Conservation (phyloP, 2,113 vertebrate genomes). For the Oreochromis aureus region DNA sequence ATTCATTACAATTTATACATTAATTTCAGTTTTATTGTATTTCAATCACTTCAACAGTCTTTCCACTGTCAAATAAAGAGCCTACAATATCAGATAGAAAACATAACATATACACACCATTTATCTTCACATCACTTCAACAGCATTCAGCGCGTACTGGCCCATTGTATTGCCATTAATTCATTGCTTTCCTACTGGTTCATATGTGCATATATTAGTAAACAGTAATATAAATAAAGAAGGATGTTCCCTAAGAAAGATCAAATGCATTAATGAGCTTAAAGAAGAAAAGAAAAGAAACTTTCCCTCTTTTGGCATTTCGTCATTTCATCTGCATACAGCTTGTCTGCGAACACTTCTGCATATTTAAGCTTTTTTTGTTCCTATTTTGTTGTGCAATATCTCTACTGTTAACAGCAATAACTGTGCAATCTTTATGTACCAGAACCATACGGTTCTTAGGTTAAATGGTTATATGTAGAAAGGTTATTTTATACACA, state of each 20-base stretch:
- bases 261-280: background rate
- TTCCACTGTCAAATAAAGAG: background rate
- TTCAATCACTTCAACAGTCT: background rate
- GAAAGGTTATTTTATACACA: background rate
- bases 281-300: background rate
- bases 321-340: accelerated
- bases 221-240: background rate
- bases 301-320: background rate
- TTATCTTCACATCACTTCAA: accelerated
- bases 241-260: background rate
- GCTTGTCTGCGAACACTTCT: background rate
- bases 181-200: background rate
- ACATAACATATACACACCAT: accelerated
- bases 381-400: background rate
- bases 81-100: background rate
- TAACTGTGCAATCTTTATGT: background rate
- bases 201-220: background rate
- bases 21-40: background rate
- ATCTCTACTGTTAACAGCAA: background rate
- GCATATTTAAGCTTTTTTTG: background rate
- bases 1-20: background rate
- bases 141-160: accelerated
- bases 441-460: accelerated
- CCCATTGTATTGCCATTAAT: accelerated
- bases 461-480: background rate